Percentiles rank a stretch among this genome's conserved stretches.
phyloP scores from a whole-genome alignment of 2,888 invertebrate species.

The Geophilus truncorum region DNA sequence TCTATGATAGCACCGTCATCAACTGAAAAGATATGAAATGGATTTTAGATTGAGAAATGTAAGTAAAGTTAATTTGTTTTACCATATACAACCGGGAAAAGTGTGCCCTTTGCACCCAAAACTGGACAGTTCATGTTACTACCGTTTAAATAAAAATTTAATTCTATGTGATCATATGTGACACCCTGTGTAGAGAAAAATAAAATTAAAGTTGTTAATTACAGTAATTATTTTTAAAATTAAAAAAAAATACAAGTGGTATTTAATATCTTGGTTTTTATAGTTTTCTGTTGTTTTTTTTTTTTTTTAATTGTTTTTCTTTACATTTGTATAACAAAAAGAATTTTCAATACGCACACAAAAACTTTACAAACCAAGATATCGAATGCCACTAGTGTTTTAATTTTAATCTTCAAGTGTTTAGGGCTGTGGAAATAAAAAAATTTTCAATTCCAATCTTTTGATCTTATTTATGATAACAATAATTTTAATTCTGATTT shows the following conservation, averaged over 20 bases:
- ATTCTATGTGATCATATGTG: slow-evolving; percentile 90
- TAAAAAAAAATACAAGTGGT: too few species aligned
- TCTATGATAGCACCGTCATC: slow-evolving; percentile 97
- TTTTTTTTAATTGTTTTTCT: slow-evolving; percentile 19
- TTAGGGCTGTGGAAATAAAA: too few species aligned
- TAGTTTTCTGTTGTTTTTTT: not conserved
- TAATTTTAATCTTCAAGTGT: too few species aligned
- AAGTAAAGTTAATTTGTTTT: slow-evolving; percentile 45
- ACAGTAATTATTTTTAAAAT: not conserved
- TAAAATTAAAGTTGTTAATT: not conserved
- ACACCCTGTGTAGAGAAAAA: slow-evolving; percentile 61
- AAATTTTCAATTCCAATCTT: too few species aligned
- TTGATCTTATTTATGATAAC: too few species aligned
- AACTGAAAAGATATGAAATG: slow-evolving; percentile 58
- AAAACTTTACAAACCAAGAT: too few species aligned
- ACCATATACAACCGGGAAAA: slow-evolving; percentile 92
- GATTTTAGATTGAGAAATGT: not conserved
- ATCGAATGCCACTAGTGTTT: too few species aligned
- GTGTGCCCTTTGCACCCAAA: slow-evolving; percentile 80
- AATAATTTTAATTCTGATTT: too few species aligned
- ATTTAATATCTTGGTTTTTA: too few species aligned
- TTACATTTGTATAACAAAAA: too few species aligned
- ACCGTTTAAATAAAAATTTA: slow-evolving; percentile 92
- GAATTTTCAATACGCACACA: too few species aligned
- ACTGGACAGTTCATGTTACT: slow-evolving; percentile 77